phyloP scores from a whole-genome alignment of 2,888 invertebrate genomes.

The Fragum sueziense region DNA sequence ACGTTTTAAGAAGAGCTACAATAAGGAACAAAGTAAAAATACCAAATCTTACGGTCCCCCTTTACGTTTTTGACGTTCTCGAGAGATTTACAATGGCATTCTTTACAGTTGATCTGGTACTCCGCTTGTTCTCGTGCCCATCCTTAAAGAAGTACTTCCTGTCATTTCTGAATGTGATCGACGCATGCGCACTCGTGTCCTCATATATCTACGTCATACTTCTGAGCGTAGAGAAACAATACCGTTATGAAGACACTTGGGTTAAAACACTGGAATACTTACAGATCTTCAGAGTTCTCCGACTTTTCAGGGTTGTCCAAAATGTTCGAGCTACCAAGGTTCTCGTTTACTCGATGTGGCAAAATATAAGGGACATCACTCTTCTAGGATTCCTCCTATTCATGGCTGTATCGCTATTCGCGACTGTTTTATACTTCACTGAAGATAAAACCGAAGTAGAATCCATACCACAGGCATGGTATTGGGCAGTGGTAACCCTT shows the following conservation, averaged over 20 bases:
- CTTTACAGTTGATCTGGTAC: conserved; percentile 48
- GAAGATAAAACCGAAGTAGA: conserved; percentile 31
- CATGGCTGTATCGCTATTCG: conserved; percentile 44
- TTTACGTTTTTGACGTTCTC: conserved; percentile 17
- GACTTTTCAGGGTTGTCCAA: conserved; percentile 52
- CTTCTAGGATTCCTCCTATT: conserved; percentile 41
- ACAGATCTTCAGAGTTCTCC: conserved; percentile 49
- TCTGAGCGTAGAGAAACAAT: conserved; percentile 16
- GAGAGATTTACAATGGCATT: conserved; percentile 37
- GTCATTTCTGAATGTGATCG: conserved; percentile 44
- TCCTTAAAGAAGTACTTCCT: conserved; percentile 39
- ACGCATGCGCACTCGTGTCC: conserved; percentile 41
- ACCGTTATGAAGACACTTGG: conserved; percentile 22
- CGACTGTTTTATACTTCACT: conserved; percentile 42
- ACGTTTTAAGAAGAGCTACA: neutral
- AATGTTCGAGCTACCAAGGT: conserved; percentile 54
- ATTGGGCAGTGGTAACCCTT: conserved; percentile 60
- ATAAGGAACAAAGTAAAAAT: neutral
- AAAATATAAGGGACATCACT: conserved; percentile 43
- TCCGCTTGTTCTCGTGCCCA: conserved; percentile 44
- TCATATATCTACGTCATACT: conserved; percentile 33
- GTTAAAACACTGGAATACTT: conserved; percentile 35
- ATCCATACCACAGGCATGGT: conserved; percentile 57
- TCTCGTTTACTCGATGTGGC: conserved; percentile 36
- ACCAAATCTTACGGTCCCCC: conserved; percentile 10